Base-by-base conservation (phyloP, 2,113 vertebrate genomes). In the Alces alces region DNA sequence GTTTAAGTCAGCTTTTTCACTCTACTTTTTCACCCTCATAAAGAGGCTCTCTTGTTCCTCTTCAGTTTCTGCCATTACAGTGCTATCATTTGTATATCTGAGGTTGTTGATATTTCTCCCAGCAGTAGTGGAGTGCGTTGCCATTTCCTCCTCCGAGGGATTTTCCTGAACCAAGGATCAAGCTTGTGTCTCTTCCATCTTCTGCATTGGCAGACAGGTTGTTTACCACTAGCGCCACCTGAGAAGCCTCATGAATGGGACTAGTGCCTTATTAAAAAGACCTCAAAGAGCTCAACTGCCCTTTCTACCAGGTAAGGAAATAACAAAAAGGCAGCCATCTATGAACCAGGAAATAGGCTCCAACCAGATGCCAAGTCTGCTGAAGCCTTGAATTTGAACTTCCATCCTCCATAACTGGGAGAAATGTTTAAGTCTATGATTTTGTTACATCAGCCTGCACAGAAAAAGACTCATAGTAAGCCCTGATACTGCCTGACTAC, bases 221-320 rank as follows among this genome's bases (percentile, higher is more conserved):
- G 30, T 33, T 64, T n/a, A 33, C 30, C 30, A 33, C 61, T 64
- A 16, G 61, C 8, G 15, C 30, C 61, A 9, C 61, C 61, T 64
- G 30, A 0, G 33, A 64, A 64, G 61, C n/a, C 33, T 64, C 1
- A 2, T n/a, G 61, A 64, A 64, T 64, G 33, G 61, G 33, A n/a
- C 19, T 55, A 54, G 28, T n/a, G 27, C 14, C 55, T 30, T 58
- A 43, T 30, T 25, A 30, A 95, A 57, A n/a, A 61, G 54, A 55
- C 43, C 50, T 39, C 13, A 58, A 6, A 39, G 43, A 19, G n/a
- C n/a, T 50, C 5, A 0, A 1, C 9, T 2, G 12, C 39, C 60
- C 17, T 19, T 73, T 58, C 28, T 16, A 21, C 52, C 60, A 70
- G 4, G 23, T 89, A 78, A 89, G 54, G 28, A 88, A 17, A 39